Conservation (phyloP, 2,888 invertebrate genomes). For the Euspilapteryx auroguttella region DNA sequence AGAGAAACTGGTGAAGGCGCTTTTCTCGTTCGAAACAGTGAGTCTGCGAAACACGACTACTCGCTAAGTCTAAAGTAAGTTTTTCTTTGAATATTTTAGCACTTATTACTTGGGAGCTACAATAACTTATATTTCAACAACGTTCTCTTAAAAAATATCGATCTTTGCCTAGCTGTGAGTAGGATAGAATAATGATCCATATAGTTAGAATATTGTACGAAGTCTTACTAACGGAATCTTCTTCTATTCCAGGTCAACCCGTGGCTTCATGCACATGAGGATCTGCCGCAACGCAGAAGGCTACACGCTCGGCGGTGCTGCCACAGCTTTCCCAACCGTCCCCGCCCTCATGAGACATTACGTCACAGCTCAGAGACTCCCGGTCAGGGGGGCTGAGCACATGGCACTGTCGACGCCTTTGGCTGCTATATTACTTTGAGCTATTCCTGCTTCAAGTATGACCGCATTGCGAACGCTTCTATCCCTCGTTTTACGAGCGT, state of each 20-base stretch:
- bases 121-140: no score
- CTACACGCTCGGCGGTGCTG: slow-evolving; percentile 90
- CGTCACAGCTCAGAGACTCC: slow-evolving; percentile 83
- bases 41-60: slow-evolving; percentile 91
- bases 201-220: no score
- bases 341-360: slow-evolving; percentile 96
- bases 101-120: no score
- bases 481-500: no score
- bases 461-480: no score
- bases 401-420: slow-evolving; percentile 94
- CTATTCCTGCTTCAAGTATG: slow-evolving; percentile 9
- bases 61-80: slow-evolving; percentile 94
- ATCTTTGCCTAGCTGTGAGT: no score
- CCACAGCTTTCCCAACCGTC: slow-evolving; percentile 88
- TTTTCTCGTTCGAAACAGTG: slow-evolving; percentile 92
- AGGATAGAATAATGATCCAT: no score
- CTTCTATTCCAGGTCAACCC: slow-evolving; percentile 74
- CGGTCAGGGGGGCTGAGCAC: slow-evolving; percentile 94
- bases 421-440: slow-evolving; percentile 77
- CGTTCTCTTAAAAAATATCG: no score
- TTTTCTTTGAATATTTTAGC: slow-evolving; percentile 2
- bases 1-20: slow-evolving; percentile 86
- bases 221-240: no score
- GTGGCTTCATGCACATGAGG: slow-evolving; percentile 97
- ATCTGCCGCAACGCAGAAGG: slow-evolving; percentile 82